These are phyloP conservation scores for Hirudinaria manillensis DNA, from an alignment of 2,888 invertebrate species.

Conservation along the genomic window DNA sequence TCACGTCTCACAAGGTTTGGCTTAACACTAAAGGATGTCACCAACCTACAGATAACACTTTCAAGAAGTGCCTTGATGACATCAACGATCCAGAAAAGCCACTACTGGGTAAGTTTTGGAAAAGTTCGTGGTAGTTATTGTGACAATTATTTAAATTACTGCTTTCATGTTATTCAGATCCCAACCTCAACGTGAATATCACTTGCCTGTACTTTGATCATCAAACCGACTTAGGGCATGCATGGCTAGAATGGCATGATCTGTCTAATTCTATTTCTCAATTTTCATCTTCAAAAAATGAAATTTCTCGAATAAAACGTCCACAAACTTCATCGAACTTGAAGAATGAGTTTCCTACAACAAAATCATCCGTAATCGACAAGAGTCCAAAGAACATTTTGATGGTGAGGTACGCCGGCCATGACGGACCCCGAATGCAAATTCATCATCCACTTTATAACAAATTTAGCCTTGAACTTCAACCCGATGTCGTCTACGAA, in stretches of 20 bases:
- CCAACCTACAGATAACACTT: constrained; percentile 11
- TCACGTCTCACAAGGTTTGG: constrained; percentile 28
- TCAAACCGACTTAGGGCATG: constrained; percentile 16
- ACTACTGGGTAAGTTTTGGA: no score
- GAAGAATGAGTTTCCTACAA: neutral
- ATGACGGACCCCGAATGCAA: neutral
- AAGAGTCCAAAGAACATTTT: neutral
- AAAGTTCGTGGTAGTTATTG: no score
- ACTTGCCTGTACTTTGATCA: constrained; percentile 26
- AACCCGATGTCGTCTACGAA: constrained; percentile 20
- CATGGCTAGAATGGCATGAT: constrained; percentile 16
- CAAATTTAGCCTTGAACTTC: constrained; percentile 10
- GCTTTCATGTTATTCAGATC: no score
- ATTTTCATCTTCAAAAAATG: neutral
- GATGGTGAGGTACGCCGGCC: constrained; percentile 15
- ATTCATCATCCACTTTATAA: constrained; percentile 4
- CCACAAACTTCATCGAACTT: neutral
- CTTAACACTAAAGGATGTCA: constrained; percentile 27
- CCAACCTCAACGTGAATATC: constrained; percentile 3
- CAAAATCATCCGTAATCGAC: neutral
- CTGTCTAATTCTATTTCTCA: neutral
- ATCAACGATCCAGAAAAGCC: neutral
- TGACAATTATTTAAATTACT: no score
- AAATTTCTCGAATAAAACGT: no score
- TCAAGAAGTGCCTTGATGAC: constrained; percentile 26